Evolutionary conservation across 2,797 vertebrate genomes (phyloP), one percentile per base, ranked within the genome.

Genomic region (Avahi laniger): DNA sequence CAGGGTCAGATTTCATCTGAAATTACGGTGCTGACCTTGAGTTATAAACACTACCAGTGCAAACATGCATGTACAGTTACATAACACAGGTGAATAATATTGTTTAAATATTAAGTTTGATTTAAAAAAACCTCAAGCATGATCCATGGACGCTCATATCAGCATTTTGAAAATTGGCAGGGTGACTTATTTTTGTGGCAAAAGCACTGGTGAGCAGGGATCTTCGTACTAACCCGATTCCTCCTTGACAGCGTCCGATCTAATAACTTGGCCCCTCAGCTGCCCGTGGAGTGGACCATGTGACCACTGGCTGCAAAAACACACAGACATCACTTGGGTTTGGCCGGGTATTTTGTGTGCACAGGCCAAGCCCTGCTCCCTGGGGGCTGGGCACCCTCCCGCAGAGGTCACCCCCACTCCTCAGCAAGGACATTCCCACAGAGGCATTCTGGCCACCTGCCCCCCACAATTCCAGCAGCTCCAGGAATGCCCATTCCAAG

Each of bases 361-460:
- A 6, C 4, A n/a, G 54, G 81, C 73, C 30, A 73, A 4, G 8
- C 4, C 67, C 38, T 0, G 24, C 18, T 48, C 38, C 28, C 69
- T 11, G 9, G 20, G 5, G 3, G 7, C 26, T n/a, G 50, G 52
- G 67, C 0, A 0, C 28, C 33, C 1, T 30, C 35, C 33, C 14
- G 48, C 57, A 12, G 35, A 28, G 35, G 54, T 50, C 43, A 11
- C n/a, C 38, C 33, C 14, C 2, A 3, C 12, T 73, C 3, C 24
- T 43, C 33, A 12, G 15, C 50, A 65, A 72, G 61, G 65, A 69
- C 38, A 30, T 41, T 38, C 10, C 46, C 35, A 6, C 4, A 88
- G 24, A n/a, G 46, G 28, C 18, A 17, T 48, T 76, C 48, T 38
- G 50, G 50, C 38, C 46, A 91, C 41, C 72, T 43, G n/a, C 24